Percentiles rank a stretch among this genome's conserved stretches.
phyloP scores from a whole-genome alignment of 2,888 invertebrate genomes.

The Atethmia centrago region DNA sequence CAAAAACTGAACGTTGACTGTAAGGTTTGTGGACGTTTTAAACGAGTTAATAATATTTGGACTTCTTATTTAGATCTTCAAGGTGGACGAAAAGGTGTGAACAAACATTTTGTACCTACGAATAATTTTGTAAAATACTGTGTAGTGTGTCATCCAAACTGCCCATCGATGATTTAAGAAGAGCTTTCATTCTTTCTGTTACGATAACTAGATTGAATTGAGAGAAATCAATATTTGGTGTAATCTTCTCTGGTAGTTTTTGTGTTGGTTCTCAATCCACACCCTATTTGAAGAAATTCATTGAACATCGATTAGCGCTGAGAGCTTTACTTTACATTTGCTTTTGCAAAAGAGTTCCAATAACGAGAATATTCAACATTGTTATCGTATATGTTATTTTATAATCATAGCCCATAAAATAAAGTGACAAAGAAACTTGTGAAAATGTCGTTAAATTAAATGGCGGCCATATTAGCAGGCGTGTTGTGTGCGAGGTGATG shows the following conservation, averaged over 20 bases:
- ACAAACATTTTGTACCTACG: slow-evolving; percentile 25
- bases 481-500: slow-evolving; percentile 88
- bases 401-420: slow-evolving; percentile 9
- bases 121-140: slow-evolving; percentile 21
- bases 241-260: not conserved
- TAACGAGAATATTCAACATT: not conserved
- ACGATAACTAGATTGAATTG: not conserved
- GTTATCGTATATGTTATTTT: slow-evolving; percentile 26
- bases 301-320: not conserved
- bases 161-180: not conserved
- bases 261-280: not conserved
- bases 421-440: slow-evolving; percentile 25
- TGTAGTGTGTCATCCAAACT: not conserved
- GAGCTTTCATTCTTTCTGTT: not conserved
- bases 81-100: slow-evolving; percentile 14
- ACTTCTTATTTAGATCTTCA: slow-evolving; percentile 5
- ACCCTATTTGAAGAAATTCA: not conserved
- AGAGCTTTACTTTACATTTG: not conserved
- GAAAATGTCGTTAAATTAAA: slow-evolving; percentile 69
- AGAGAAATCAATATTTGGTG: slow-evolving; percentile 9
- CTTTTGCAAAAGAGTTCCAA: not conserved
- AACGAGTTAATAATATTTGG: slow-evolving; percentile 25
- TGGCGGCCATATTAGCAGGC: slow-evolving; percentile 87
- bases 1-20: slow-evolving; percentile 37
- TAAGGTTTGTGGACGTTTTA: slow-evolving; percentile 54